phyloP scores from a whole-genome alignment of 2,113 vertebrate genomes.

The Natator depressus region DNA sequence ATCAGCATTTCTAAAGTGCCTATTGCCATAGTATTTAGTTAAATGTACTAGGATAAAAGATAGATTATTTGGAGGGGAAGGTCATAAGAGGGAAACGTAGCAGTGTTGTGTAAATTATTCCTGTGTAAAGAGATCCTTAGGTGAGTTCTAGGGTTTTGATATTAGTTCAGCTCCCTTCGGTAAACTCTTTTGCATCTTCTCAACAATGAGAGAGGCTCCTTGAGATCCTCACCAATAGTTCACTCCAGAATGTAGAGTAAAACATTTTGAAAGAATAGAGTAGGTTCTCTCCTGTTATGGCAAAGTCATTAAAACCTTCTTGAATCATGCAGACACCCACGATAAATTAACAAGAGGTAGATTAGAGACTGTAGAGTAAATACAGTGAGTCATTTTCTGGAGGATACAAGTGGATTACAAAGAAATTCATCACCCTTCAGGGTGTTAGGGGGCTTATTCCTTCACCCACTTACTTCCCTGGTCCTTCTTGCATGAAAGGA shows the following conservation, averaged over 20 bases:
- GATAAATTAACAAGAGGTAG: neutral
- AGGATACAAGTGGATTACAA: slow-evolving; percentile 2
- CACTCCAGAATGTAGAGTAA: neutral
- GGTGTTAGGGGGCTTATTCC: too few relatives aligned
- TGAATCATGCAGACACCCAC: neutral
- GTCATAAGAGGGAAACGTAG: neutral
- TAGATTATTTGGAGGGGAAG: neutral
- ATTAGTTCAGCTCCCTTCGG: neutral
- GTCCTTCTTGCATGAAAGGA: too few relatives aligned
- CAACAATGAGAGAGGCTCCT: neutral
- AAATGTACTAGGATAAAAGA: neutral
- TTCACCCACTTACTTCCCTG: too few relatives aligned
- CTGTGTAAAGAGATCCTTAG: neutral
- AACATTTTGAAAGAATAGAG: neutral
- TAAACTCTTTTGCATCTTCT: neutral
- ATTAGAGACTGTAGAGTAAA: neutral
- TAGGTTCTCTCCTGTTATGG: neutral
- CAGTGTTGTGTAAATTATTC: neutral
- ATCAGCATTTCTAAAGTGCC: neutral
- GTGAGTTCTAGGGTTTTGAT: too few relatives aligned
- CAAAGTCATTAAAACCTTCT: neutral
- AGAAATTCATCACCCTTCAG: neutral
- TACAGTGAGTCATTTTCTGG: neutral
- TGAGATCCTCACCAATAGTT: neutral
- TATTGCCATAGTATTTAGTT: neutral